A percentile compares a stretch with the other conserved stretches of the same genome.
phyloP scores from a whole-genome alignment of 2,797 vertebrate species.

The Choloepus didactylus region DNA sequence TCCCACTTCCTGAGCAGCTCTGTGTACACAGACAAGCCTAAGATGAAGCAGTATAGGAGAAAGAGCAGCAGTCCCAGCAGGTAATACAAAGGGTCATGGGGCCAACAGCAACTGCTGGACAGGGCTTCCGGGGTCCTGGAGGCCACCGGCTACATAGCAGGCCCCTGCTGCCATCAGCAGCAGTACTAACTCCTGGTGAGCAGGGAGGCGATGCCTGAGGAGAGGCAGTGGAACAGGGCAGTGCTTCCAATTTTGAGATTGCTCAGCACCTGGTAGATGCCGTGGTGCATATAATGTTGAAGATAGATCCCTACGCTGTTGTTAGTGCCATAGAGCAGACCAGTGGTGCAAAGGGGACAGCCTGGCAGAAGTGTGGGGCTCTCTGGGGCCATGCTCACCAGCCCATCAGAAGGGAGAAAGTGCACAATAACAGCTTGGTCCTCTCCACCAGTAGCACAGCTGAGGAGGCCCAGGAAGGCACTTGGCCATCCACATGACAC shows the following conservation, averaged over 20 bases:
- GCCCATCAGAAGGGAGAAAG: conserved; percentile 87
- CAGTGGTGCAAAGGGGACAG: conserved; percentile 92
- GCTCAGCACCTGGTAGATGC: conserved; percentile 96
- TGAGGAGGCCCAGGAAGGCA: conserved; percentile 93
- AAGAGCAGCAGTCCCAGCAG: conserved; percentile 92
- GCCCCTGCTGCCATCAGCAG: conserved; percentile 92
- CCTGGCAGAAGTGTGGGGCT: conserved; percentile 80
- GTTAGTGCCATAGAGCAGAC: conserved; percentile 95
- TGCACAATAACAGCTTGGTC: conserved; percentile 91
- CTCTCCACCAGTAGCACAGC: conserved; percentile 95
- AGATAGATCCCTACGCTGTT: conserved; percentile 97
- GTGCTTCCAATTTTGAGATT: conserved; percentile 96
- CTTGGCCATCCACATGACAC: conserved; percentile 91
- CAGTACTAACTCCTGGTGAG: conserved; percentile 90
- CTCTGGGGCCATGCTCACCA: conserved; percentile 80
- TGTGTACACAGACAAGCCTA: conserved; percentile 95
- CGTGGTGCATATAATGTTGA: conserved; percentile 97
- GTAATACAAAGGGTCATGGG: conserved; percentile 88
- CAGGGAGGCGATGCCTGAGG: conserved; percentile 86
- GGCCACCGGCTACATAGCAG: conserved; percentile 92
- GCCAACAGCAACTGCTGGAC: not conserved
- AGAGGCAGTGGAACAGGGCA: conserved; percentile 93
- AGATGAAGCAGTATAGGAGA: conserved; percentile 92
- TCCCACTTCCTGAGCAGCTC: conserved; percentile 94
- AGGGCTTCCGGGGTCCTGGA: conserved; percentile 80